Evolutionary conservation across 1,140 invertebrate genomes (phyloP).

Genomic region (Cydia amplana): DNA sequence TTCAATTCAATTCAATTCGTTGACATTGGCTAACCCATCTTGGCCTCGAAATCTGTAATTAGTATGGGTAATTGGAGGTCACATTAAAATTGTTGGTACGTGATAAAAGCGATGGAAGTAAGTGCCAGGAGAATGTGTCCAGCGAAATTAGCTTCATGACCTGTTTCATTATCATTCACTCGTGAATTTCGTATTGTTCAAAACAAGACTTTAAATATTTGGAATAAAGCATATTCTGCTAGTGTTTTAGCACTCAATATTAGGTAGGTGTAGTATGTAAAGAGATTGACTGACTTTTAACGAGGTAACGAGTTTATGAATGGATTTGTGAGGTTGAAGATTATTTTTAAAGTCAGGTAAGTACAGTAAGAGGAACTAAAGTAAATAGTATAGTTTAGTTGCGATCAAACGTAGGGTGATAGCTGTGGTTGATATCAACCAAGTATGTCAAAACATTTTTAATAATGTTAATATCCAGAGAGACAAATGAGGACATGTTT

Average conservation of each 20-base stretch:
- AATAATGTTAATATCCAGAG: too few relatives aligned
- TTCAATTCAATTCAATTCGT: too few relatives aligned
- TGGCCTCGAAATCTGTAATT: neutral
- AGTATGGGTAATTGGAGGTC: neutral
- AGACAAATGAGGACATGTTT: too few relatives aligned
- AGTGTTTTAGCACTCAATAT: neutral
- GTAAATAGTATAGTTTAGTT: too few relatives aligned
- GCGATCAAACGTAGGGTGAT: too few relatives aligned
- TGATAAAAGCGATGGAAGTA: neutral
- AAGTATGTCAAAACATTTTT: too few relatives aligned
- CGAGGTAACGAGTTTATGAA: neutral
- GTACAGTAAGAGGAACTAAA: too few relatives aligned
- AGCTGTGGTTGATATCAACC: too few relatives aligned
- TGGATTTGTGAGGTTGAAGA: too few relatives aligned
- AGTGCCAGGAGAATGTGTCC: neutral
- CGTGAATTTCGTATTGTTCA: neutral
- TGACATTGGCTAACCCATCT: neutral
- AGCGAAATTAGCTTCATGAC: neutral
- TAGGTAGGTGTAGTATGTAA: neutral
- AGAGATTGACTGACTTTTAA: neutral
- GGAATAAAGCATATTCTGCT: neutral
- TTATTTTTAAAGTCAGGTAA: too few relatives aligned
- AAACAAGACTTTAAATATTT: neutral
- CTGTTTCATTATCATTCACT: conserved; percentile 3
- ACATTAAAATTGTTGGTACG: neutral